Percentiles rank a stretch among this genome's conserved stretches.
Conservation (phyloP, 1,140 invertebrate species). For the Aphaenogaster floridana region DNA sequence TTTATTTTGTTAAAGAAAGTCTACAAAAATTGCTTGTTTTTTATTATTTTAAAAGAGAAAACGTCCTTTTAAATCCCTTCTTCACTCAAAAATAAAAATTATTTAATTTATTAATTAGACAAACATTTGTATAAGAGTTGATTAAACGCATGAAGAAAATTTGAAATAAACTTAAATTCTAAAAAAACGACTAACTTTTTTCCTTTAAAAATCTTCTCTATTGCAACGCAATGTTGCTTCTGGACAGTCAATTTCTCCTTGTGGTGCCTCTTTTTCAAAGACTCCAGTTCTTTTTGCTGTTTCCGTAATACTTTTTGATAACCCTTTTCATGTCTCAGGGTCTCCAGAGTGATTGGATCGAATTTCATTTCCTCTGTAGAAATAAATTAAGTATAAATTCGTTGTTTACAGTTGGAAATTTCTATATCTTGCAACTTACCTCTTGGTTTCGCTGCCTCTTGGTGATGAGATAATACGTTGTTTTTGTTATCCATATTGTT, state of each 20-base stretch:
- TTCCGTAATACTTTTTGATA: slow-evolving; percentile 98
- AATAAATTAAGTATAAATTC: slow-evolving; percentile 61
- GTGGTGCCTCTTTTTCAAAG: slow-evolving; percentile 96
- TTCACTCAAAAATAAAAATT: background rate
- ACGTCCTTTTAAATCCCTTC: background rate
- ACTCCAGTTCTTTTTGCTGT: slow-evolving; percentile 98
- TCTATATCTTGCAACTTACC: slow-evolving; percentile 73
- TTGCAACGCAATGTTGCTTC: slow-evolving; percentile 97
- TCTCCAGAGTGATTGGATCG: slow-evolving; percentile 97
- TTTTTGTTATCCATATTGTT: slow-evolving; percentile 73
- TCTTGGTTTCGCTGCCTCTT: slow-evolving; percentile 82
- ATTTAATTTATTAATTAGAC: slow-evolving; percentile 12
- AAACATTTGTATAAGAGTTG: background rate
- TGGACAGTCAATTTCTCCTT: slow-evolving; percentile 97
- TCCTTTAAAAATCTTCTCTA: slow-evolving; percentile 98
- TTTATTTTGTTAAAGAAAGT: too few relatives aligned
- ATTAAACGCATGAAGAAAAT: background rate
- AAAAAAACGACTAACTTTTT: slow-evolving; percentile 91
- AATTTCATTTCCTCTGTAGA: slow-evolving; percentile 92
- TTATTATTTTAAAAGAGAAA: background rate
- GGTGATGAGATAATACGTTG: slow-evolving; percentile 79
- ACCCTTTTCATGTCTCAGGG: slow-evolving; percentile 96
- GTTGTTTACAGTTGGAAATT: slow-evolving; percentile 50
- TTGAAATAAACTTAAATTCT: slow-evolving; percentile 3
- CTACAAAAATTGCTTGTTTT: too few relatives aligned